phyloP scores from a whole-genome alignment of 2,797 vertebrate species.

The Argya squamiceps region DNA sequence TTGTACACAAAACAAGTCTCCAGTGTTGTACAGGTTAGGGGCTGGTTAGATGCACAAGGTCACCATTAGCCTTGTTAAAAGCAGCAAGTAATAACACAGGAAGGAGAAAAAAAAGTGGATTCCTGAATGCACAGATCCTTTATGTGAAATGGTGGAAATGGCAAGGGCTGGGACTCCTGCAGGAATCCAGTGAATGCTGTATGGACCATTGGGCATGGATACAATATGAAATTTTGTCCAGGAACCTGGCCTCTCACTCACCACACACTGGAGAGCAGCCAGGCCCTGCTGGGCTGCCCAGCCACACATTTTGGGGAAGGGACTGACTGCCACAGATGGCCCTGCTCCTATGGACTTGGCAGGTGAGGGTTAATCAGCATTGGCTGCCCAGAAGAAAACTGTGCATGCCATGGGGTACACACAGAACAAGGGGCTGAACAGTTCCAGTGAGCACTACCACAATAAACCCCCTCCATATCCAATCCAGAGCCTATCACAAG shows the following conservation, averaged over 20 bases:
- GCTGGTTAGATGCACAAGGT: not conserved
- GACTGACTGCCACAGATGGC: not conserved
- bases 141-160: not conserved
- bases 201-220: not conserved
- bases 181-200: not conserved
- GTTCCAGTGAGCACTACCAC: not conserved
- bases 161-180: not conserved
- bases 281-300: not conserved
- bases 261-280: not conserved
- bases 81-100: not conserved
- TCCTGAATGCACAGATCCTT: not conserved
- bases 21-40: not conserved
- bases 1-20: not conserved
- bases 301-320: not conserved
- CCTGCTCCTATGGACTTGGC: not conserved
- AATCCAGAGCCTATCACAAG: not conserved
- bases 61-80: not conserved
- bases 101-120: not conserved
- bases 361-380: not conserved
- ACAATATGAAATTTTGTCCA: not conserved
- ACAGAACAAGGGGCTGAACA: not conserved
- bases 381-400: not conserved
- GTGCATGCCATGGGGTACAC: not conserved
- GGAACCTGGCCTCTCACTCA: not conserved
- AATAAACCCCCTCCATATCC: not conserved